Conservation (phyloP, 1,140 invertebrate genomes). For the Manduca sexta region DNA sequence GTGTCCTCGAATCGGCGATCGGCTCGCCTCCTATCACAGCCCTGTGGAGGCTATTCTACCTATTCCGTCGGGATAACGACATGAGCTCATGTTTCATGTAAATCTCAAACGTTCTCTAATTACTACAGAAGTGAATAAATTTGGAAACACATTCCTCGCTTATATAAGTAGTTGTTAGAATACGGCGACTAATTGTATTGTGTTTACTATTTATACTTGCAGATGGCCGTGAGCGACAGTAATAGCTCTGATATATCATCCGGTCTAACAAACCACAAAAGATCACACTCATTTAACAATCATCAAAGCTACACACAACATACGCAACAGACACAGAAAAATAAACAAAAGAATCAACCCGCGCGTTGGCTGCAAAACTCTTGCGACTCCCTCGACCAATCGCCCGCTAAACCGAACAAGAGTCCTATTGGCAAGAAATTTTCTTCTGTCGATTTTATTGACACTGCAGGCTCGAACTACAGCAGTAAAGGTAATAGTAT, state of each 20-base stretch:
- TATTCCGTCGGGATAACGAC: too few relatives aligned
- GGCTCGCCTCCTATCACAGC: too few relatives aligned
- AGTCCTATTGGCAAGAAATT: constrained; percentile 60
- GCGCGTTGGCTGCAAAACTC: constrained; percentile 67
- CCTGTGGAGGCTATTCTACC: too few relatives aligned
- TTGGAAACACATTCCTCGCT: too few relatives aligned
- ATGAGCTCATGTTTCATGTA: too few relatives aligned
- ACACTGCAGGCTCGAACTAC: constrained; percentile 46
- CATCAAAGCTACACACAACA: constrained; percentile 78
- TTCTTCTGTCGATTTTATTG: constrained; percentile 66
- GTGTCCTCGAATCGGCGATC: too few relatives aligned
- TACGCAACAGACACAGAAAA: constrained; percentile 73
- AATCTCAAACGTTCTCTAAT: too few relatives aligned
- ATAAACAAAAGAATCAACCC: constrained; percentile 71
- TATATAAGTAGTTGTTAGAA: too few relatives aligned
- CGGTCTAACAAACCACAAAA: constrained; percentile 73
- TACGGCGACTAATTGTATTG: too few relatives aligned
- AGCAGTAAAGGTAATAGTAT: constrained; percentile 66
- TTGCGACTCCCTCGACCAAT: constrained; percentile 67
- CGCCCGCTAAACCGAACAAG: constrained; percentile 54
- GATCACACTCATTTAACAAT: constrained; percentile 79
- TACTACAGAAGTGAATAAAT: too few relatives aligned
- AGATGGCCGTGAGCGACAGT: constrained; percentile 69
- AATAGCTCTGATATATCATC: constrained; percentile 54
- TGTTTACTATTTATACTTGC: constrained; percentile 9